Conservation (phyloP, 1,140 invertebrate species). For the Trachelipus rathkii region DNA sequence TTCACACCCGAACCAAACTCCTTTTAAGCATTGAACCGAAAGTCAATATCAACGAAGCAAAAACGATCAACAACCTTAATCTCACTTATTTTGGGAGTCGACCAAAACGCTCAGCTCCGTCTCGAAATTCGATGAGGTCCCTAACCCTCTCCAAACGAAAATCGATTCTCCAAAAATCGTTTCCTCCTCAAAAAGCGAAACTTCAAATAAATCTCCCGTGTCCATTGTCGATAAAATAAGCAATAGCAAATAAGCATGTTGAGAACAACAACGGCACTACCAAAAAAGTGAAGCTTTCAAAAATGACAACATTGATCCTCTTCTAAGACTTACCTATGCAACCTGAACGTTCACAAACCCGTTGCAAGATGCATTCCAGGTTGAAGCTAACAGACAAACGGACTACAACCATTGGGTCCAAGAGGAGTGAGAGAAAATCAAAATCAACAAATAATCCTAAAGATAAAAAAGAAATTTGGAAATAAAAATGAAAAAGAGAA, state of each 20-base stretch:
- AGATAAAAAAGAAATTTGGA: not conserved
- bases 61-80: not conserved
- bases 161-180: too few relatives aligned
- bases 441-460: conserved; percentile 3
- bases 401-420: conserved; percentile 32
- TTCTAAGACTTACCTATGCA: conserved; percentile 36
- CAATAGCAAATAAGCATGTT: not conserved
- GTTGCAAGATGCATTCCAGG: conserved; percentile 40
- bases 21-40: not conserved
- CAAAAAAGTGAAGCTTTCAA: not conserved
- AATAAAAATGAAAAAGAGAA: conserved; percentile 18
- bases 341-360: conserved; percentile 38
- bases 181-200: too few relatives aligned
- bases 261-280: too few relatives aligned
- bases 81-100: too few relatives aligned
- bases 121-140: not conserved
- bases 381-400: conserved; percentile 35
- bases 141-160: not conserved
- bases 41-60: not conserved
- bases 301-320: not conserved
- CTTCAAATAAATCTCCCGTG: not conserved
- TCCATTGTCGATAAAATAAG: not conserved
- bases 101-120: too few relatives aligned
- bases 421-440: conserved; percentile 10
- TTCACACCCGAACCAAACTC: too few relatives aligned